phyloP scores from a whole-genome alignment of 2,888 invertebrate genomes.

The Cephonodes hylas region DNA sequence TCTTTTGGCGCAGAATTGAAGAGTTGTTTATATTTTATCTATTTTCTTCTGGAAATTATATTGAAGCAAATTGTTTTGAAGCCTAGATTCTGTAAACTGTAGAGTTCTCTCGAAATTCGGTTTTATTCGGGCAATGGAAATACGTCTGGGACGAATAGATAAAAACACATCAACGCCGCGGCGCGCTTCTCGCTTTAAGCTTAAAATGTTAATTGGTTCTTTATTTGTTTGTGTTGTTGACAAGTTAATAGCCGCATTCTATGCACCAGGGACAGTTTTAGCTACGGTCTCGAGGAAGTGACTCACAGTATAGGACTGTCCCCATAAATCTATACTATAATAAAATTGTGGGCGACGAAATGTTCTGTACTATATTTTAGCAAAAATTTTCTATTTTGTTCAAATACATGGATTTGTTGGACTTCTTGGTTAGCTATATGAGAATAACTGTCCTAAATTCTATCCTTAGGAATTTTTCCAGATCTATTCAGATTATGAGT shows the following conservation, averaged over 20 bases:
- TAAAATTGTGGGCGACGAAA: neutral
- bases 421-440: too few species aligned
- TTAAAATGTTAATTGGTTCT: conserved; percentile 25
- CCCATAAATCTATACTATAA: conserved; percentile 16
- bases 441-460: too few species aligned
- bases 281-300: conserved; percentile 29
- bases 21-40: too few species aligned
- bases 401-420: too few species aligned
- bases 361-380: neutral
- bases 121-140: neutral
- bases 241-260: conserved; percentile 24
- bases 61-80: too few species aligned
- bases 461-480: too few species aligned
- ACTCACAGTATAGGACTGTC: conserved; percentile 34
- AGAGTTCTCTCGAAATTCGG: too few species aligned
- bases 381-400: neutral
- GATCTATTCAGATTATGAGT: too few species aligned
- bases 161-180: neutral
- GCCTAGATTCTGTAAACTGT: too few species aligned
- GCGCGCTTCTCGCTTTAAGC: neutral
- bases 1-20: too few species aligned
- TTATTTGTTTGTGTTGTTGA: conserved; percentile 32
- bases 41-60: too few species aligned
- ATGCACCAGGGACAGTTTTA: conserved; percentile 14
- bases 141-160: neutral